Base-by-base conservation (phyloP, 2,113 vertebrate species). In the Callionymus lyra region DNA sequence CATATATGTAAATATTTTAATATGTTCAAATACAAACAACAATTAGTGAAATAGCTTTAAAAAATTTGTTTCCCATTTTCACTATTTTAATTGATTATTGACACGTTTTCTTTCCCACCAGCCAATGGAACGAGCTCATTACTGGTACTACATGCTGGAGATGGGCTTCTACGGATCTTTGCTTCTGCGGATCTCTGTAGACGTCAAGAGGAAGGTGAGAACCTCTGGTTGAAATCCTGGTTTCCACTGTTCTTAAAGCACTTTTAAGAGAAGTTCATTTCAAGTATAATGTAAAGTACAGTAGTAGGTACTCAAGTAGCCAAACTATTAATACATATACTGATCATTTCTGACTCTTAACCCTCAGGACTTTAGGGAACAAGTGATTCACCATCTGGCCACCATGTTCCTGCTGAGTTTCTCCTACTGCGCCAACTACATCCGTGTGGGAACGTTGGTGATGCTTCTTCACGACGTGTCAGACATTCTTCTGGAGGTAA, bases 81-180 rank as follows among this genome's bases (percentile, higher is more conserved):
- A n/a, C n/a, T n/a, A n/a, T n/a, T n/a, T n/a, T n/a, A n/a, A n/a
- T n/a, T n/a, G n/a, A n/a, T n/a, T n/a, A n/a, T n/a, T n/a, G n/a
- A n/a, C n/a, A n/a, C n/a, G n/a, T n/a, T n/a, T n/a, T 8, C 35
- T 39, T 63, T 13, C 11, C 44, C 12, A 62, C 2, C 77, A 97
- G 94, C 72, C 84, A 8, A 68, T 98, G 56, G 80, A 85, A 0
- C 58, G 76, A 0, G 67, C 74, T 31, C 74, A 93, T 39, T 93
- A 86, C 73, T 90, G 83, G 84, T 98, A 93, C 75, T 98, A 98
- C 80, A 82, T 94, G 80, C 42, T 91, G 45, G 89, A 97, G 61
- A 76, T 96, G 60, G 87, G 88, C 6, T 95, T 94, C 80, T 96
- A 95, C 68, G 62, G 73, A 63, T 93, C 92, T 0, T 75, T 98